Conservation (phyloP, 2,113 vertebrate genomes). For the Eclectus roratus region DNA sequence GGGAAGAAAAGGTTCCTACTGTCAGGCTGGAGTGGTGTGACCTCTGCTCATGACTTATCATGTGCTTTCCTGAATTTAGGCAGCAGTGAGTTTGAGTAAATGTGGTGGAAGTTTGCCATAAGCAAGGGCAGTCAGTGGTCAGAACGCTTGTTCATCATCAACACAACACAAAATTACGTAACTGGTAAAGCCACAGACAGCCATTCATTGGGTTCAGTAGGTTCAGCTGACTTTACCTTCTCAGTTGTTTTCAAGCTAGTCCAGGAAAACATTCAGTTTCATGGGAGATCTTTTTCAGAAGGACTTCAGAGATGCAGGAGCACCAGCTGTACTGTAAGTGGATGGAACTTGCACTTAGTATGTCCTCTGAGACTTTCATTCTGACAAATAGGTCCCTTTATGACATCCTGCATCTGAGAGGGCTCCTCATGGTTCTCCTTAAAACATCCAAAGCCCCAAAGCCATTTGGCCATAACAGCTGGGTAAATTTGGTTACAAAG, state of each 20-base stretch:
- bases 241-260: not conserved
- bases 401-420: not conserved
- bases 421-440: not conserved
- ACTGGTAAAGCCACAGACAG: not conserved
- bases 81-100: not conserved
- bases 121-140: not conserved
- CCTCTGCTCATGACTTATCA: not conserved
- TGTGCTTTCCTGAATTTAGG: constrained; percentile 31
- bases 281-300: not conserved
- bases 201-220: not conserved
- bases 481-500: not conserved
- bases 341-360: not conserved
- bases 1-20: not conserved
- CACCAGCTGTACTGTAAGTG: not conserved
- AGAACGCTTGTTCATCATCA: not conserved
- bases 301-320: not conserved
- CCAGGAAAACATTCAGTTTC: not conserved
- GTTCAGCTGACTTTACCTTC: not conserved
- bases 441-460: not conserved
- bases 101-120: not conserved
- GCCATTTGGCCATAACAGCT: not conserved
- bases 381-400: not conserved
- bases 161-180: not conserved
- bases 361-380: not conserved
- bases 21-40: not conserved